Conservation (phyloP, 2,888 invertebrate genomes). For the Hofmannophila pseudospretella region DNA sequence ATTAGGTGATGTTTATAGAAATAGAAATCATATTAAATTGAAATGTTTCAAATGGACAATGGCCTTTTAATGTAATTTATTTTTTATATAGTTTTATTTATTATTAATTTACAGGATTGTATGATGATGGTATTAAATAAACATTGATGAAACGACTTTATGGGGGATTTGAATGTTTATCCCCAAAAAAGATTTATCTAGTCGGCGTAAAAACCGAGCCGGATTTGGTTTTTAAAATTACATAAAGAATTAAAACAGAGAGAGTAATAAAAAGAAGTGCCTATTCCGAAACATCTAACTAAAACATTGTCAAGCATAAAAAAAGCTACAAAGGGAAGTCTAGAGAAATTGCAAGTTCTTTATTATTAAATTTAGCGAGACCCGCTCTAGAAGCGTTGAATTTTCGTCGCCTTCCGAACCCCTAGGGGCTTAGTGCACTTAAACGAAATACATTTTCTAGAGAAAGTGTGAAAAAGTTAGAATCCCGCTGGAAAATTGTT, state of each 20-base stretch:
- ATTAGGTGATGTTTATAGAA: slow-evolving; percentile 72
- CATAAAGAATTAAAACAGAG: too few relatives aligned
- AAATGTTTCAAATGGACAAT: slow-evolving; percentile 67
- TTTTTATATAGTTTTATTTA: slow-evolving; percentile 17
- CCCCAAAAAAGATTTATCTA: too few relatives aligned
- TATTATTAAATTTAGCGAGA: too few relatives aligned
- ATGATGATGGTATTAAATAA: slow-evolving; percentile 53
- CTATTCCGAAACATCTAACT: too few relatives aligned
- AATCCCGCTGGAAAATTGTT: slow-evolving; percentile 38
- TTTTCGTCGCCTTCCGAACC: slow-evolving; percentile 23
- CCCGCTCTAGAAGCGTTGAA: too few relatives aligned
- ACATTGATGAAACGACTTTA: slow-evolving; percentile 31
- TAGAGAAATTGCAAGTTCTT: too few relatives aligned
- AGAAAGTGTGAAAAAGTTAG: slow-evolving; percentile 41
- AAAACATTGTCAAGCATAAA: too few relatives aligned
- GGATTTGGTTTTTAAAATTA: too few relatives aligned
- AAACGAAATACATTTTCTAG: slow-evolving; percentile 26
- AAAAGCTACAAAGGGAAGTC: too few relatives aligned
- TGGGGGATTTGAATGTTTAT: slow-evolving; percentile 34
- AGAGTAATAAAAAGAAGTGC: too few relatives aligned
- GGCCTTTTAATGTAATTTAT: slow-evolving; percentile 50
- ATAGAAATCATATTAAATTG: slow-evolving; percentile 74
- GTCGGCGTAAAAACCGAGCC: too few relatives aligned
- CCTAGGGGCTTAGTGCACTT: slow-evolving; percentile 29
- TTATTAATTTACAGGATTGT: slow-evolving; percentile 35